Percentiles rank a stretch among this genome's conserved stretches.
Conservation (phyloP, 2,888 invertebrate genomes). For the Parelbella ahira region DNA sequence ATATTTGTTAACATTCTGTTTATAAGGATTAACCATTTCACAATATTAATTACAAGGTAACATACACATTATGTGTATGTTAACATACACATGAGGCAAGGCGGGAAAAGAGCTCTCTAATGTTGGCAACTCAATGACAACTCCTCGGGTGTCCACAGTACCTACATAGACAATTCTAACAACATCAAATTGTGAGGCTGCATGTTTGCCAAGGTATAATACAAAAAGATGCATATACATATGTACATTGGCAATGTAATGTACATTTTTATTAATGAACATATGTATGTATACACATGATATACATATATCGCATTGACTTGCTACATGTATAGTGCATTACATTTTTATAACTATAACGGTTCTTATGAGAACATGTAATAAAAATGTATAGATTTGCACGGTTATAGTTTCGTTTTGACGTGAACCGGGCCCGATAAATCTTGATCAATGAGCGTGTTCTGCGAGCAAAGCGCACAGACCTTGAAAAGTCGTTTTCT, state of each 20-base stretch:
- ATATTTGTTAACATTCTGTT: constrained; percentile 27
- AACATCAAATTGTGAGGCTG: too few relatives aligned
- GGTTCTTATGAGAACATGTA: not conserved
- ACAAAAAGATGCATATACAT: too few relatives aligned
- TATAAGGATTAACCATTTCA: constrained; percentile 12
- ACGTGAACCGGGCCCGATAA: not conserved
- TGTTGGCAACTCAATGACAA: too few relatives aligned
- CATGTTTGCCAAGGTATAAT: too few relatives aligned
- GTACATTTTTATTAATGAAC: too few relatives aligned
- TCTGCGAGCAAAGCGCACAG: constrained; percentile 18
- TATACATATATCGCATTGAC: not conserved
- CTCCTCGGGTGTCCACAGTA: too few relatives aligned
- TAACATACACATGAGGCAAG: not conserved
- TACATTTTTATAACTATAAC: not conserved
- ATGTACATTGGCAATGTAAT: too few relatives aligned
- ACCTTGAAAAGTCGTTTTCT: constrained; percentile 44
- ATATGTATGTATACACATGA: not conserved
- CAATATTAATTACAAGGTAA: not conserved
- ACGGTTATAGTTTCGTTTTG: too few relatives aligned
- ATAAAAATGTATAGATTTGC: not conserved
- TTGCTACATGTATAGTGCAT: too few relatives aligned
- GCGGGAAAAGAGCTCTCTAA: too few relatives aligned
- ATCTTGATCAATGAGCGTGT: not conserved
- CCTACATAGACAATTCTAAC: too few relatives aligned
- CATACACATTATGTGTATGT: not conserved